These are phyloP conservation scores for Hemithea aestivaria DNA, from an alignment of 2,888 invertebrate species.

Conservation along the genomic window DNA sequence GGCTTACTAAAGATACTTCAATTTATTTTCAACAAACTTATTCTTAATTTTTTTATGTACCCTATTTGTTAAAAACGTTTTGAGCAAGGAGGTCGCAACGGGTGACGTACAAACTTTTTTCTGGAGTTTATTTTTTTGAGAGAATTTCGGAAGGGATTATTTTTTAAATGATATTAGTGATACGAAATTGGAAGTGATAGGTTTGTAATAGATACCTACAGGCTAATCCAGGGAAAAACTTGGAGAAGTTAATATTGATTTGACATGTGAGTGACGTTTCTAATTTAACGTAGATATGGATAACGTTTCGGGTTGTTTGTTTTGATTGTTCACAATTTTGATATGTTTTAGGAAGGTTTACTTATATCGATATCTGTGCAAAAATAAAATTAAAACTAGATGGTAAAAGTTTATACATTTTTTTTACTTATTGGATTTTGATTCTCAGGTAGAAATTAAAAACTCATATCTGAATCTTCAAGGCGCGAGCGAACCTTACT, in stretches of 20 bases:
- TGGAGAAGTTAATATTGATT: constrained; percentile 21
- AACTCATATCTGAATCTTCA: no score
- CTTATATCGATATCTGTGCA: no score
- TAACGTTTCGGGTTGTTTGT: constrained; percentile 19
- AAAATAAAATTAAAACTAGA: no score
- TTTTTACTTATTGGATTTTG: no score
- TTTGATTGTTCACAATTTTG: constrained; percentile 16
- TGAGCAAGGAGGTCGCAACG: constrained; percentile 20
- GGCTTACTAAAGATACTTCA: no score
- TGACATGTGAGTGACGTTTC: constrained; percentile 49
- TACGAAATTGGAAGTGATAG: constrained; percentile 43
- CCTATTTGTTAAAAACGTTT: no score
- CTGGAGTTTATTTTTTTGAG: constrained; percentile 4
- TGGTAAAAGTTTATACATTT: no score
- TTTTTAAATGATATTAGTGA: constrained; percentile 25
- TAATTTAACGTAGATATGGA: constrained; percentile 29
- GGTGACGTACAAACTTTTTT: constrained; percentile 34
- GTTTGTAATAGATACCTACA: constrained; percentile 47
- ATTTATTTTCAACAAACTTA: no score
- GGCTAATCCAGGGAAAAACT: constrained; percentile 30
- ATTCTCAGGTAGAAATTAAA: no score
- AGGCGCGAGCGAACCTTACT: no score
- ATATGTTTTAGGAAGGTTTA: no score
- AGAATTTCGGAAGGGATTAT: constrained; percentile 6
- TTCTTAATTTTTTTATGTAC: no score